Percentiles rank a stretch among this genome's conserved stretches.
Conservation (phyloP, 2,888 invertebrate genomes). For the Aromia moschata region DNA sequence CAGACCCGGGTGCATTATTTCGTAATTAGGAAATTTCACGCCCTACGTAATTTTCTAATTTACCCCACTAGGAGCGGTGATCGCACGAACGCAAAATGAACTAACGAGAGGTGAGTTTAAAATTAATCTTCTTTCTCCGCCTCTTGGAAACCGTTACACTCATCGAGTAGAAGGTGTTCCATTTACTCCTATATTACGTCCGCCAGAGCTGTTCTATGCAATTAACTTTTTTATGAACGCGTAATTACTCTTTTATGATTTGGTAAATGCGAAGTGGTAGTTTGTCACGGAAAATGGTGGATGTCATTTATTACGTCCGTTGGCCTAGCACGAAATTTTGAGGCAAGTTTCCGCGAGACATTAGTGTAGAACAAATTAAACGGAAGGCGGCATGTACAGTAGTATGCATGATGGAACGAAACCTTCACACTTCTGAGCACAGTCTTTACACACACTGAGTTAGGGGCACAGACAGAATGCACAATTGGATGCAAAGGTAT, state of each 20-base stretch:
- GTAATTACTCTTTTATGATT: background rate
- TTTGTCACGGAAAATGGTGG: background rate
- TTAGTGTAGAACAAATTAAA: too few species aligned
- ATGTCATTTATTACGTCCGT: too few species aligned
- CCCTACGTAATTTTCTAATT: conserved; percentile 50
- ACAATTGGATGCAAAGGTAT: too few species aligned
- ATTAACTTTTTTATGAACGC: conserved; percentile 3
- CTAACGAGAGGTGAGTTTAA: conserved; percentile 33
- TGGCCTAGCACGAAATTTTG: too few species aligned
- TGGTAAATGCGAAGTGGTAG: background rate
- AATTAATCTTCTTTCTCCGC: conserved; percentile 39
- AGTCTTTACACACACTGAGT: too few species aligned
- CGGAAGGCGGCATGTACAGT: too few species aligned
- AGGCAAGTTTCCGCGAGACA: too few species aligned
- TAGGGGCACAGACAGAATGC: too few species aligned
- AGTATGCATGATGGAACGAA: too few species aligned
- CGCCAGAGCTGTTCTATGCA: conserved; percentile 3
- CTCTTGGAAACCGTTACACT: conserved; percentile 19
- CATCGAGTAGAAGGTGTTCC: conserved; percentile 11
- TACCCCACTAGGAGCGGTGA: conserved; percentile 34
- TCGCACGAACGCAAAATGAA: conserved; percentile 30
- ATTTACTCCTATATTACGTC: conserved; percentile 9
- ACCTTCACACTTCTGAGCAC: too few species aligned
- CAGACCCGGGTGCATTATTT: conserved; percentile 51
- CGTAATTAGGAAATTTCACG: conserved; percentile 50